Conservation (phyloP, 2,888 invertebrate species). For the Orthosia gracilis region DNA sequence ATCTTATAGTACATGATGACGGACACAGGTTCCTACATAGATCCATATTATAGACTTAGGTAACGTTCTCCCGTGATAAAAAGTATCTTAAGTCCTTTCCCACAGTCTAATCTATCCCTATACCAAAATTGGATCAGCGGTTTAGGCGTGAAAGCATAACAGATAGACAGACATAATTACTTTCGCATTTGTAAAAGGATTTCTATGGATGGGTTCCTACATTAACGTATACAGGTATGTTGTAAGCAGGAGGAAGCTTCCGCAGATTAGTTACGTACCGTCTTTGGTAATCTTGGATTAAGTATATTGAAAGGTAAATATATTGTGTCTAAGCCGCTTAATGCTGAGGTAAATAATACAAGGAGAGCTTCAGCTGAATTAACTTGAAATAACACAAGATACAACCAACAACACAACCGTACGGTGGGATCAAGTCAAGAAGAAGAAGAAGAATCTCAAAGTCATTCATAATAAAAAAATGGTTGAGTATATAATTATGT, state of each 20-base stretch:
- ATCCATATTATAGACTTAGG: no score
- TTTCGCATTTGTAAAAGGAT: no score
- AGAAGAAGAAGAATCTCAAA: no score
- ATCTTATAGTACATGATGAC: background rate
- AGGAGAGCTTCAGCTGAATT: constrained; percentile 6
- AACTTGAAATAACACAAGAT: background rate
- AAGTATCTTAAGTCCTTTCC: no score
- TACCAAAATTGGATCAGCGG: background rate
- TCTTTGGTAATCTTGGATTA: constrained; percentile 28
- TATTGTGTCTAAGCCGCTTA: constrained; percentile 11
- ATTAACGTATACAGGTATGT: background rate
- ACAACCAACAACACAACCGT: no score
- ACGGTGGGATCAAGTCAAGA: no score
- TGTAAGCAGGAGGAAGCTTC: background rate
- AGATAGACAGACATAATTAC: no score
- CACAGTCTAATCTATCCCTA: no score
- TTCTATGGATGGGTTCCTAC: background rate
- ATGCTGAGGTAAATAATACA: background rate
- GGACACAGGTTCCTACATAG: background rate
- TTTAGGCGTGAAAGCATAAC: no score
- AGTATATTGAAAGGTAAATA: background rate
- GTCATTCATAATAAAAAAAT: no score
- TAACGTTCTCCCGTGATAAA: no score
- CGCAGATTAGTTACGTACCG: constrained; percentile 10
- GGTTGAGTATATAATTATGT: no score